Evolutionary conservation across 2,113 vertebrate species (phyloP), one percentile per base, ranked within the genome.

Genomic region (Heterotilapia buettikoferi): DNA sequence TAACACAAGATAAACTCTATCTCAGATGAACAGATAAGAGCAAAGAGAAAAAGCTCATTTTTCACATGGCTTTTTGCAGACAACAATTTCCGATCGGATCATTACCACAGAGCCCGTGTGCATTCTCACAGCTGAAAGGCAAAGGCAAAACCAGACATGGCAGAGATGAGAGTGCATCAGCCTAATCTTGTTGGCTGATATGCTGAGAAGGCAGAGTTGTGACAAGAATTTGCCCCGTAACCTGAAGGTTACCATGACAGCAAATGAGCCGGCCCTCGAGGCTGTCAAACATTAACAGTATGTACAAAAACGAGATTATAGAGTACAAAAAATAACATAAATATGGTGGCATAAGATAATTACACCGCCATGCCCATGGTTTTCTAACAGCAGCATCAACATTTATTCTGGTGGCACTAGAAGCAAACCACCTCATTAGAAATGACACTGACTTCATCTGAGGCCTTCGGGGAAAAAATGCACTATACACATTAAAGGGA

Each of bases 51-150:
- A 71, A n/a, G 19, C n/a, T 43, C 14, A 50, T 90, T 45, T 83
- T 56, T 73, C 57, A 73, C 66, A 3, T 33, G 76, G 38, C 5
- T 66, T 68, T 33, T 21, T 7, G 2, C 9, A 79, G 47, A 68
- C 14, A 81, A 61, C 76, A 59, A n/a, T 89, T 86, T 81, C 79
- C 26, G 12, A 40, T 24, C 5, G 3, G 40, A 3, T 88, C 53
- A 73, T 90, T 45, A 90, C 87, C 87, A 66, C 81, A 40, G 84
- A 83, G 80, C 38, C 9, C 82, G 33, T 53, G 53, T 79, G 83
- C 76, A 19, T 88, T 86, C 31, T 84, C 53, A 84, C 50, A 57
- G 86, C 63, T 68, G 29, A 83, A 66, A 88, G 85, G 36, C 40
- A 87, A 79, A 86, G 59, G 43, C 83, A 85, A 76, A 54, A 80